phyloP scores from a whole-genome alignment of 2,113 vertebrate genomes.

The Plotosus lineatus region DNA sequence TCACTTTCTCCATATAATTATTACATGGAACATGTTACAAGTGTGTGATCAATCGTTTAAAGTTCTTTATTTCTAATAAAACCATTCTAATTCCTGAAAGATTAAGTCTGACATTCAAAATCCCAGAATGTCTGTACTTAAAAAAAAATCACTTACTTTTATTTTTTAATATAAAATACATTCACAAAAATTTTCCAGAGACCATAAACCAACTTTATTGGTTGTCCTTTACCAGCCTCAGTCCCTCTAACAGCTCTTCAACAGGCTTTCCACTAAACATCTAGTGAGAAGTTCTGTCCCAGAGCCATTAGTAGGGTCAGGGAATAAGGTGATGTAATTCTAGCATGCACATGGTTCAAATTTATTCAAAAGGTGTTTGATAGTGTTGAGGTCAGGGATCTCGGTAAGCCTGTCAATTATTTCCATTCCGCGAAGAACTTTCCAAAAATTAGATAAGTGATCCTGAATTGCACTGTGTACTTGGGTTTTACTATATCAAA shows the following conservation, averaged over 20 bases:
- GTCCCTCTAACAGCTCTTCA: background rate
- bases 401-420: background rate
- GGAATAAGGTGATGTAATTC: background rate
- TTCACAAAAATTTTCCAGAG: background rate
- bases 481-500: background rate
- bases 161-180: slow-evolving; percentile 9
- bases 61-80: background rate
- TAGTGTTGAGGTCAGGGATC: background rate
- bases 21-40: background rate
- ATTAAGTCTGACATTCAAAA: background rate
- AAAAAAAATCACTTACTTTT: background rate
- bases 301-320: background rate
- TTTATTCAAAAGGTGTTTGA: background rate
- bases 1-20: background rate
- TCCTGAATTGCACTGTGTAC: background rate
- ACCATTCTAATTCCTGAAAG: slow-evolving; percentile 1
- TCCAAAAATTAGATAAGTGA: background rate
- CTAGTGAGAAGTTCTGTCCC: background rate
- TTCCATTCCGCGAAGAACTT: background rate
- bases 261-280: background rate
- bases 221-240: background rate
- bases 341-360: background rate
- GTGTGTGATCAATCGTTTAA: background rate
- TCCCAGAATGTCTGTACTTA: background rate
- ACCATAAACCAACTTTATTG: background rate